Evolutionary conservation across 2,888 invertebrate genomes (phyloP), one percentile per base, ranked within the genome.

Genomic region (Hipparchia semele): DNA sequence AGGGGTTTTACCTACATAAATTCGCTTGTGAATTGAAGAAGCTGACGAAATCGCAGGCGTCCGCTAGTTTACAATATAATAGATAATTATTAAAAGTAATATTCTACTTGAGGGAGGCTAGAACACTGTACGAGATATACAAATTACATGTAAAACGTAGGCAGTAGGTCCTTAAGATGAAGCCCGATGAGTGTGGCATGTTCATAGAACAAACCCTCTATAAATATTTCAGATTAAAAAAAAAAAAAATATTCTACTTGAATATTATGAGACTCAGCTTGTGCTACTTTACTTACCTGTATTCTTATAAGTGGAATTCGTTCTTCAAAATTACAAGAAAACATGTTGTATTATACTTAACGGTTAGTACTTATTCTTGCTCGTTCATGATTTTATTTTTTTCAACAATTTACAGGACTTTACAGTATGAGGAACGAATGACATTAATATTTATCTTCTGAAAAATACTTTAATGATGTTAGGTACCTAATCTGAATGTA

Each of bases 231-330:
- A n/a, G n/a, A n/a, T n/a, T n/a, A n/a, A n/a, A n/a, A n/a, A n/a
- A n/a, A n/a, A n/a, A 7, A 53, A 2, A 53, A 10, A 53, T 12
- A 53, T 12, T 12, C 12, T 12, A 53, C 12, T 12, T 12, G 12
- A 12, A 12, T 12, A 12, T 12, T 12, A 12, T 10, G 12, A 10
- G 10, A 3, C 6, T 6, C 6, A 13, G 56, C 13, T 56, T 4
- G 6, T 13, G 56, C n/a, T 13, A 6, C 56, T 2, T 56, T 60
- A 23, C 92, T 90, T 81, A 94, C 94, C 92, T 92, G 90, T 75
- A 93, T 90, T 85, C 90, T 83, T 84, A 94, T 94, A 49, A 94
- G 89, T 73, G 94, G 94, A 77, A 94, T 92, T 70, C 90, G 90
- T 82, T 94, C 93, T 84, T 94, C 93, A 59, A 74, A 70, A 59